A percentile compares a stretch with the other conserved stretches of the same genome.
These are phyloP conservation scores for Argyra leucocephala DNA, from an alignment of 2,888 invertebrate genomes.

Conservation along the genomic window DNA sequence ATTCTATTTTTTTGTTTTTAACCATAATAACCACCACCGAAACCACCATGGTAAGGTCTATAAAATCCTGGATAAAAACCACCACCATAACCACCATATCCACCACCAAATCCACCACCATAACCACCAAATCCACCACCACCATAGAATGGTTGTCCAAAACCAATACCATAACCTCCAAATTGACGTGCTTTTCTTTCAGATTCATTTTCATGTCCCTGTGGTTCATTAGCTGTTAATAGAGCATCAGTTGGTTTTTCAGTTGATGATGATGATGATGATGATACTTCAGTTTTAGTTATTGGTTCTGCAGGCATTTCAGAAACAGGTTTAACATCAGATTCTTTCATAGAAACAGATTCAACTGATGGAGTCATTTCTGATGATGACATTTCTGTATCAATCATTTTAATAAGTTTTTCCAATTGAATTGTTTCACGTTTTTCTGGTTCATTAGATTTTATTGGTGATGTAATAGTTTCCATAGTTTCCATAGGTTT, in stretches of 20 bases:
- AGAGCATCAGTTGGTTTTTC: conserved; percentile 13
- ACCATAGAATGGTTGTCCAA: conserved; percentile 7
- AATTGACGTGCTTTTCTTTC: conserved; percentile 20
- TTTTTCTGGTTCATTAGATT: neutral
- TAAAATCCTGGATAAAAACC: neutral
- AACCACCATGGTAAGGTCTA: conserved; percentile 7
- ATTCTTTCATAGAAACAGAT: too few species aligned
- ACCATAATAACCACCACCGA: conserved; percentile 10
- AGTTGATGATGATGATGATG: neutral
- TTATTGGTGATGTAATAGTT: neutral
- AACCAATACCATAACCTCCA: conserved; percentile 16
- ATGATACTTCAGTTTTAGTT: neutral
- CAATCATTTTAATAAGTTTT: neutral
- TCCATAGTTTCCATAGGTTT: neutral
- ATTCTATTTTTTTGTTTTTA: too few species aligned
- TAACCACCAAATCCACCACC: conserved; percentile 9
- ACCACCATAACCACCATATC: conserved; percentile 10
- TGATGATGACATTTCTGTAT: neutral
- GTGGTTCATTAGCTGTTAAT: conserved; percentile 9
- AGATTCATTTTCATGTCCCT: conserved; percentile 21
- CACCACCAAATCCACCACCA: neutral
- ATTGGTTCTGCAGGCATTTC: neutral
- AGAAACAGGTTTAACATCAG: neutral
- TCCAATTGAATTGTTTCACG: neutral
- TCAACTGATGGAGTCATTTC: neutral